phyloP scores from a whole-genome alignment of 2,113 vertebrate genomes.

The Pteronura brasiliensis region DNA sequence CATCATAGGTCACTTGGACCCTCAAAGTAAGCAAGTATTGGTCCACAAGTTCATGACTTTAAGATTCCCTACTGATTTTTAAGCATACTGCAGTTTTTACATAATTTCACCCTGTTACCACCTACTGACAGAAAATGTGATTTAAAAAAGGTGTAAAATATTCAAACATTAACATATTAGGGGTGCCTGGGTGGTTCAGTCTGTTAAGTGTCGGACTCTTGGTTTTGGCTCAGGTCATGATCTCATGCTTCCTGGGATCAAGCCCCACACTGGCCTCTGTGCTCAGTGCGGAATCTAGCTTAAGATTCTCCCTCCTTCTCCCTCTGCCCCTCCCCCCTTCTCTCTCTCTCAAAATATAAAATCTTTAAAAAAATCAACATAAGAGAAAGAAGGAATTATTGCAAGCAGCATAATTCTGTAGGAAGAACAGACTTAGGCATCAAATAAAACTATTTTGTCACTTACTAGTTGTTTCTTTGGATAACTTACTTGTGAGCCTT shows the following conservation, averaged over 20 bases:
- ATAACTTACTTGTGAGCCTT: neutral
- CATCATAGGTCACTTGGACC: neutral
- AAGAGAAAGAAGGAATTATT: neutral
- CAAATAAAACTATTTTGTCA: constrained; percentile 9
- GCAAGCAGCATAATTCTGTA: neutral
- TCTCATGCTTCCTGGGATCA: neutral
- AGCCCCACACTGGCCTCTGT: neutral
- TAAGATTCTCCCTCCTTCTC: neutral
- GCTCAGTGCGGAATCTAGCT: neutral
- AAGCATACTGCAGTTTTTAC: neutral
- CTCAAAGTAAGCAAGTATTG: neutral
- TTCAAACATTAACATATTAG: constrained; percentile 11
- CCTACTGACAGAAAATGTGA: neutral
- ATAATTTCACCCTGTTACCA: constrained; percentile 1
- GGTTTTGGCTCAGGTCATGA: neutral
- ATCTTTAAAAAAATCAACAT: constrained; percentile 25
- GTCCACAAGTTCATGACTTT: neutral
- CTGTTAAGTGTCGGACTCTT: neutral
- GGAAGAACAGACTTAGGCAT: neutral
- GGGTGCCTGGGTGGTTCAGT: too few species aligned
- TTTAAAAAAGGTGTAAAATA: neutral
- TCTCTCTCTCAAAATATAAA: neutral
- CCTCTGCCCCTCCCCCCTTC: neutral
- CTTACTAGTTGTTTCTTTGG: constrained; percentile 15
- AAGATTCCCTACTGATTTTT: constrained; percentile 16